Conservation (phyloP, 2,888 invertebrate species). For the Smittia aterrima region DNA sequence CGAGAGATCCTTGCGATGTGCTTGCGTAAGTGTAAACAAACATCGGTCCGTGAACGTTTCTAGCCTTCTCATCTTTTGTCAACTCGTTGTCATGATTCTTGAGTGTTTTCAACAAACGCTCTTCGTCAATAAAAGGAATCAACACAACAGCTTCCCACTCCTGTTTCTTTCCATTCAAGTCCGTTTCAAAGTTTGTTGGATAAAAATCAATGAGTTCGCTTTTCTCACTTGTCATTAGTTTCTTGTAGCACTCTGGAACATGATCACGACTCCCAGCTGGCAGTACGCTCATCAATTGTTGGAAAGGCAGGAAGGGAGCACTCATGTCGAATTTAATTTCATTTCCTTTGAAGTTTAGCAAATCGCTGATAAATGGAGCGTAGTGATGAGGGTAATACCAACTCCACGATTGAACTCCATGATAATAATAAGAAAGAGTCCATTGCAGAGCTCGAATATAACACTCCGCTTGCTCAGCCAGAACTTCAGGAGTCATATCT, state of each 20-base stretch:
- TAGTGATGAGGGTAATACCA: slow-evolving; percentile 99
- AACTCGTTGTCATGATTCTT: slow-evolving; percentile 63
- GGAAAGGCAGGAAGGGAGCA: slow-evolving; percentile 87
- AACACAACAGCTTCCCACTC: slow-evolving; percentile 96
- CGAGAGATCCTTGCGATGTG: slow-evolving; percentile 58
- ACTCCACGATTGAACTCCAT: slow-evolving; percentile 95
- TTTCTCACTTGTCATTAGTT: slow-evolving; percentile 70
- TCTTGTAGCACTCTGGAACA: slow-evolving; percentile 74
- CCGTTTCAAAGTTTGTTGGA: slow-evolving; percentile 85
- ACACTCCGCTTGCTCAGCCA: slow-evolving; percentile 78
- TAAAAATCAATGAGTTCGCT: slow-evolving; percentile 88
- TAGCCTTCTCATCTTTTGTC: slow-evolving; percentile 65
- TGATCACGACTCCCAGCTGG: slow-evolving; percentile 81
- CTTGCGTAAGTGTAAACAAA: slow-evolving; percentile 68
- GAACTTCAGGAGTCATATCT: slow-evolving; percentile 72
- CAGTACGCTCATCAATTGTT: slow-evolving; percentile 84
- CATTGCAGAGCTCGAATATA: slow-evolving; percentile 95
- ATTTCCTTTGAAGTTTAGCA: slow-evolving; percentile 74
- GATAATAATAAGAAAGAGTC: slow-evolving; percentile 95
- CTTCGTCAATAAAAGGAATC: slow-evolving; percentile 90
- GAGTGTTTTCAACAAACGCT: slow-evolving; percentile 74
- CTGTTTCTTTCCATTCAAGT: slow-evolving; percentile 92
- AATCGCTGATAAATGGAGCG: slow-evolving; percentile 93
- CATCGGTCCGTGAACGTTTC: slow-evolving; percentile 89
- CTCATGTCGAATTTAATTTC: slow-evolving; percentile 81